These are phyloP conservation scores for Sphyrna mokarran DNA, from an alignment of 2,113 vertebrate species.

Conservation along the genomic window DNA sequence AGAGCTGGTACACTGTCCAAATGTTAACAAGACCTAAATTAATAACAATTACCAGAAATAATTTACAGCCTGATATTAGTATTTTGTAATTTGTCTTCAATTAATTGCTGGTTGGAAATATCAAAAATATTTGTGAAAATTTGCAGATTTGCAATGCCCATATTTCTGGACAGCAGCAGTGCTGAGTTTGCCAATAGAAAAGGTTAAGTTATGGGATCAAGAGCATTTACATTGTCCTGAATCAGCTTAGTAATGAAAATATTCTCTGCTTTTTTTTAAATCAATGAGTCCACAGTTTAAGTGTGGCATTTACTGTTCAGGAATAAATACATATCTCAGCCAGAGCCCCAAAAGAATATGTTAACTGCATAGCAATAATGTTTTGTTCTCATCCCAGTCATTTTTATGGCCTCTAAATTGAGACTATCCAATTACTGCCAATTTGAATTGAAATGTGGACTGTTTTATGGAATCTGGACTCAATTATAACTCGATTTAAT, in stretches of 20 bases:
- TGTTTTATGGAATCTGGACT: background rate
- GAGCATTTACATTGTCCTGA: background rate
- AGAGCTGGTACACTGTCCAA: background rate
- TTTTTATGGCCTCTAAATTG: background rate
- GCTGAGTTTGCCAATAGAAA: background rate
- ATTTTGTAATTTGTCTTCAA: background rate
- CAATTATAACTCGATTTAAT: background rate
- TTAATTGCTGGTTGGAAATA: background rate
- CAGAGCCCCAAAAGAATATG: background rate
- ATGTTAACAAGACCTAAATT: background rate
- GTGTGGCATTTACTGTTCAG: background rate
- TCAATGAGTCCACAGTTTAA: background rate
- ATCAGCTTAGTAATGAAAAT: background rate
- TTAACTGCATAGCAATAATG: background rate
- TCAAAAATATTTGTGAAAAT: background rate
- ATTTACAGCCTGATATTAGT: background rate
- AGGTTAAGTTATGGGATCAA: background rate
- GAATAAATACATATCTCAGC: background rate
- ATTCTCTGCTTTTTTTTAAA: background rate
- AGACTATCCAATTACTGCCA: background rate
- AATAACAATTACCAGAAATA: background rate
- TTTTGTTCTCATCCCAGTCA: background rate
- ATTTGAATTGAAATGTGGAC: slow-evolving; percentile 4
- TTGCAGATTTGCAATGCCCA: background rate
- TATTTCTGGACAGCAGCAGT: background rate